Evolutionary conservation across 2,797 vertebrate genomes (phyloP).

Genomic region (Fundulus diaphanus): DNA sequence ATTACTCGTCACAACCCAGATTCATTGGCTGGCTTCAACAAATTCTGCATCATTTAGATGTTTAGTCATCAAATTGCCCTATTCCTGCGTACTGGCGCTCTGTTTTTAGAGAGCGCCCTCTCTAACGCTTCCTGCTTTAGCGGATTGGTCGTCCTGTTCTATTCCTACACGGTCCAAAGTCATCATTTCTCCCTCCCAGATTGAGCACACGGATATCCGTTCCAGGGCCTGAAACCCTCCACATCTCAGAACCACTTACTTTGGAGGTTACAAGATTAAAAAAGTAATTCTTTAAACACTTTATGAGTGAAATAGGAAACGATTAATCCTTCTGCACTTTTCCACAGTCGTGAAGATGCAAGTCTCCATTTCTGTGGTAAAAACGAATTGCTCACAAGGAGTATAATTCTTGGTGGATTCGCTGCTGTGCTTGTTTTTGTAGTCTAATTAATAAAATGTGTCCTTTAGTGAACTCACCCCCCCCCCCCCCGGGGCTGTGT

Average conservation of each 20-base stretch:
- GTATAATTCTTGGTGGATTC: background rate
- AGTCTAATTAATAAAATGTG: background rate
- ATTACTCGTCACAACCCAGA: background rate
- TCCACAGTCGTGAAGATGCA: background rate
- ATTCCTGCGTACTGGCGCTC: no score
- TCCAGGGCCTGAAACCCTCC: no score
- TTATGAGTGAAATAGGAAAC: background rate
- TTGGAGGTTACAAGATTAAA: background rate
- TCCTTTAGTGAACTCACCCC: background rate
- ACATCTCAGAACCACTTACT: background rate
- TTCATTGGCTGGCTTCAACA: background rate
- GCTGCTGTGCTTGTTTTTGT: background rate
- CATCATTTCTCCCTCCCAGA: background rate
- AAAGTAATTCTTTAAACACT: background rate
- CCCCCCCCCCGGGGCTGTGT: background rate
- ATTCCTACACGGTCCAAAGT: background rate
- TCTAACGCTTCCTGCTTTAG: no score
- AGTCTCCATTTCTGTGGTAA: background rate
- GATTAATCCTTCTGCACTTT: background rate
- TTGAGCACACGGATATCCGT: background rate
- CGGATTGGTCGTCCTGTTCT: no score
- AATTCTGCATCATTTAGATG: background rate
- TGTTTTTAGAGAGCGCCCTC: no score
- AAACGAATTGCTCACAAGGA: background rate
- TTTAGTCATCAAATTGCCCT: no score